phyloP scores from a whole-genome alignment of 1,140 invertebrate genomes.

The Hestina assimilis region DNA sequence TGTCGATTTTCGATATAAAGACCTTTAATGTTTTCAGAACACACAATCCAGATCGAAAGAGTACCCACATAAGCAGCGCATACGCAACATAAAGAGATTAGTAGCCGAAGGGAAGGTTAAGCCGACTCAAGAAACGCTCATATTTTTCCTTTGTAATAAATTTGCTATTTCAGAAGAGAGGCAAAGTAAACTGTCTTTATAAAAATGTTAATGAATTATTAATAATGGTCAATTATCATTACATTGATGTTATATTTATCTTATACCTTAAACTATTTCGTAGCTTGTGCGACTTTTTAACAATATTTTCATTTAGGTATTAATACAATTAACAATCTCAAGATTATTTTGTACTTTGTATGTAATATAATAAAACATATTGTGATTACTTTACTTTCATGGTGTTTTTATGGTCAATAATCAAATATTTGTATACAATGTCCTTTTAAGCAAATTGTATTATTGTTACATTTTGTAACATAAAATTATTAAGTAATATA shows the following conservation, averaged over 20 bases:
- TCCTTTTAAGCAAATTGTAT: constrained; percentile 5
- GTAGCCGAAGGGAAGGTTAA: constrained; percentile 70
- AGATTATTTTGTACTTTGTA: constrained; percentile 15
- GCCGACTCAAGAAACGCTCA: constrained; percentile 68
- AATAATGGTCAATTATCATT: too few species aligned
- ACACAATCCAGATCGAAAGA: constrained; percentile 42
- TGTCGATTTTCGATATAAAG: too few species aligned
- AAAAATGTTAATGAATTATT: neutral
- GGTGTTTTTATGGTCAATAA: constrained; percentile 2
- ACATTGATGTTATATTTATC: too few species aligned
- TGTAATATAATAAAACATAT: constrained; percentile 17
- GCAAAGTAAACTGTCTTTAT: constrained; percentile 39
- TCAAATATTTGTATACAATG: constrained; percentile 4
- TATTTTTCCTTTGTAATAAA: constrained; percentile 78
- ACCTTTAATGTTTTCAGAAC: constrained; percentile 43
- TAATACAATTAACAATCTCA: neutral
- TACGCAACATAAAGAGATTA: constrained; percentile 66
- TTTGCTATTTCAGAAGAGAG: constrained; percentile 71
- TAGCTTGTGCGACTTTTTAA: neutral
- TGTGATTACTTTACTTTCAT: constrained; percentile 1
- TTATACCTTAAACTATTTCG: neutral
- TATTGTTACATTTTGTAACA: constrained; percentile 9
- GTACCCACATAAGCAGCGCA: constrained; percentile 73
- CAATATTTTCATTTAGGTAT: neutral
- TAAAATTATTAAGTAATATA: constrained; percentile 1